Conservation (phyloP, 2,888 invertebrate genomes). For the Scrobipalpa costella region DNA sequence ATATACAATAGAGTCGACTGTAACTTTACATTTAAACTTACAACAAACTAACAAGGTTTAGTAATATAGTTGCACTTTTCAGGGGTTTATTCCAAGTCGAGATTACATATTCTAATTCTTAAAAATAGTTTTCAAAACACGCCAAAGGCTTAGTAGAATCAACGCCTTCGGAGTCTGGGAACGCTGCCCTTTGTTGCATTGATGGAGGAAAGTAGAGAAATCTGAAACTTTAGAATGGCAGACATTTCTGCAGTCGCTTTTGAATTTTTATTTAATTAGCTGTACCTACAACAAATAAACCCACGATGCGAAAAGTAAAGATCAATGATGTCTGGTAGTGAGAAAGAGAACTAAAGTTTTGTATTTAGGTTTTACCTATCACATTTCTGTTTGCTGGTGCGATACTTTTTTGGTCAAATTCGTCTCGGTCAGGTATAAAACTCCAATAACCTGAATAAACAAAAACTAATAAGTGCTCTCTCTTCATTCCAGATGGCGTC, state of each 20-base stretch:
- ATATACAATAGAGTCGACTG: too few species aligned
- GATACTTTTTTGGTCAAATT: constrained; percentile 14
- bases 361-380: too few species aligned
- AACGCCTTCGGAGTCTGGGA: constrained; percentile 29
- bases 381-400: neutral
- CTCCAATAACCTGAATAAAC: neutral
- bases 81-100: too few species aligned
- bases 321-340: too few species aligned
- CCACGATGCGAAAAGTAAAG: too few species aligned
- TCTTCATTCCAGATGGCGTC: constrained; percentile 83
- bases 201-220: constrained; percentile 14
- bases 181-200: constrained; percentile 30
- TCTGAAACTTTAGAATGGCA: constrained; percentile 12
- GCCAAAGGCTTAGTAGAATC: neutral
- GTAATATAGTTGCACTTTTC: too few species aligned
- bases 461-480: neutral
- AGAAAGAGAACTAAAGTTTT: too few species aligned
- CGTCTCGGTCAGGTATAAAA: too few species aligned
- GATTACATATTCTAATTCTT: too few species aligned
- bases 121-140: neutral
- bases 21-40: too few species aligned
- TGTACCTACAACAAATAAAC: neutral
- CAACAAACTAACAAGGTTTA: too few species aligned
- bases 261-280: constrained; percentile 24
- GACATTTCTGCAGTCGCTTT: constrained; percentile 12